A percentile compares a stretch with the other conserved stretches of the same genome.
Conservation (phyloP, 2,113 vertebrate species). For the Nymphicus hollandicus region DNA sequence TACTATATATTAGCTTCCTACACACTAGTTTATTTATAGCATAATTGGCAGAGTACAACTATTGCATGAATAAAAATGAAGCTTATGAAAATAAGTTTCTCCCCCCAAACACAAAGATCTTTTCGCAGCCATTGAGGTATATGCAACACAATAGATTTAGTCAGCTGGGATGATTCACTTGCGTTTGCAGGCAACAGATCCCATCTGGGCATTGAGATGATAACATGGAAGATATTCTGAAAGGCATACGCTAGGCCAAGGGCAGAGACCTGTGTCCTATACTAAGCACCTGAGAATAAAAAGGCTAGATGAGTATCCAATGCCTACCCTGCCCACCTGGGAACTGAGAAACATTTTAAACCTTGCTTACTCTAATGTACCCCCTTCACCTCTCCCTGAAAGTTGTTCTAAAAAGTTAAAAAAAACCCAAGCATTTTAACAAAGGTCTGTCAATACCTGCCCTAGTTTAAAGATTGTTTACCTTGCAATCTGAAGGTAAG, state of each 20-base stretch:
- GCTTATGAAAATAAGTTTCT: not conserved
- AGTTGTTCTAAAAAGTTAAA: not conserved
- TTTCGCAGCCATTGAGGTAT: not conserved
- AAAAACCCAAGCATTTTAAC: not conserved
- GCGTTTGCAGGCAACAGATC: not conserved
- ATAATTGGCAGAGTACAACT: not conserved
- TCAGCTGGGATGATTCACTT: not conserved
- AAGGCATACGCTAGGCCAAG: not conserved
- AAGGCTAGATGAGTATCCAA: not conserved
- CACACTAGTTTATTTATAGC: not conserved
- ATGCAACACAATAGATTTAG: not conserved
- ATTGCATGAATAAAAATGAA: not conserved
- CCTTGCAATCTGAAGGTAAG: not conserved
- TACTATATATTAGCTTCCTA: not conserved
- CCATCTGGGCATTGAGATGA: not conserved
- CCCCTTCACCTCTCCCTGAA: not conserved
- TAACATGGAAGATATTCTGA: not conserved
- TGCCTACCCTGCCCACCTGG: not conserved
- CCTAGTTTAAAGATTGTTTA: not conserved
- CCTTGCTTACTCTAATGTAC: not conserved
- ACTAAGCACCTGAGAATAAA: not conserved
- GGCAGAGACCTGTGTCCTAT: accelerated
- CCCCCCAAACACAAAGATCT: not conserved
- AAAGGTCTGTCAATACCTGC: not conserved
- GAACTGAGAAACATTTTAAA: not conserved